Conservation (phyloP, 1,140 invertebrate species). For the Meloidogyne floridensis region DNA sequence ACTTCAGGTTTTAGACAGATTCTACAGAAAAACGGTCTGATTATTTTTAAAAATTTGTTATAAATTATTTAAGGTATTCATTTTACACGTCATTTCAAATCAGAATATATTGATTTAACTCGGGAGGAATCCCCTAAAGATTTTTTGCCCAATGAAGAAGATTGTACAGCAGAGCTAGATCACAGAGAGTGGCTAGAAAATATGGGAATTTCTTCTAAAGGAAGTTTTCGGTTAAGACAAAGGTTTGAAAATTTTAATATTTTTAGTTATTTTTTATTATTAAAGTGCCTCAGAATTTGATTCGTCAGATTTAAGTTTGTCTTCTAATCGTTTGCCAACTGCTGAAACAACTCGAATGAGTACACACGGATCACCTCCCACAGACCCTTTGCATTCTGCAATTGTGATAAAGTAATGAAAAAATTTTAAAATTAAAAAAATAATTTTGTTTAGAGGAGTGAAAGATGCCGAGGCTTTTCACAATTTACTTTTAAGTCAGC, state of each 20-base stretch:
- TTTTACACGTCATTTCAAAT: slow-evolving; percentile 33
- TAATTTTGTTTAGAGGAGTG: slow-evolving; percentile 3
- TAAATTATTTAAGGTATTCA: slow-evolving; percentile 30
- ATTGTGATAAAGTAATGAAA: slow-evolving; percentile 8
- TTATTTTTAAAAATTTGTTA: background rate
- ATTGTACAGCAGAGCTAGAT: slow-evolving; percentile 26
- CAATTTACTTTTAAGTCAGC: slow-evolving; percentile 15
- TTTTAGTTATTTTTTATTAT: background rate
- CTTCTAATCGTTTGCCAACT: slow-evolving; percentile 6
- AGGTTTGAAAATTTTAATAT: slow-evolving; percentile 3
- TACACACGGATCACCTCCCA: background rate
- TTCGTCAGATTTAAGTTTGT: background rate
- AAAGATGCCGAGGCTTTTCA: slow-evolving; percentile 18
- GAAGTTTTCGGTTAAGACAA: slow-evolving; percentile 24
- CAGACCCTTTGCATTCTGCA: background rate
- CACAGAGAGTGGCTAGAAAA: slow-evolving; percentile 39
- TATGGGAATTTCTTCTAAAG: slow-evolving; percentile 38
- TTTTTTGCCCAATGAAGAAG: slow-evolving; percentile 30
- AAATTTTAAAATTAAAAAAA: background rate
- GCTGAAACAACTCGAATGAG: background rate
- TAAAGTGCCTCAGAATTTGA: slow-evolving; percentile 25
- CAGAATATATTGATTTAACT: slow-evolving; percentile 36
- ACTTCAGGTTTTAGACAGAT: slow-evolving; percentile 37
- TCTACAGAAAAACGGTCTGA: slow-evolving; percentile 22
- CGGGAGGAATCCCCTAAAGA: slow-evolving; percentile 34